A percentile compares a stretch with the other conserved stretches of the same genome.
Conservation (phyloP, 2,113 vertebrate species). For the Limnothrissa miodon region DNA sequence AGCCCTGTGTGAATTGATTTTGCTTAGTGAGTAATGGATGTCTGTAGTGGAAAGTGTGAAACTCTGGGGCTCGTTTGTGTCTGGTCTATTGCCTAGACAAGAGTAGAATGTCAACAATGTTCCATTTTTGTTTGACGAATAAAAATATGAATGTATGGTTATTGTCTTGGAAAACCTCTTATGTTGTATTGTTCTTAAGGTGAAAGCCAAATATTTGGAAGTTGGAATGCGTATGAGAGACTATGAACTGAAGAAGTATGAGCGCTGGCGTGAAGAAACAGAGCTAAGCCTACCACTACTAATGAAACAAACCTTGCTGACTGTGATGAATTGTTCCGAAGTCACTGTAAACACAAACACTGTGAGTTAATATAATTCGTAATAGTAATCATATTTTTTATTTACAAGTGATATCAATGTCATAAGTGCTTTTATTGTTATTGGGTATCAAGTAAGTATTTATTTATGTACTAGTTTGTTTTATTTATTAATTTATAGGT, state of each 20-base stretch:
- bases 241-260: conserved; percentile 76
- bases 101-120: no score
- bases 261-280: conserved; percentile 68
- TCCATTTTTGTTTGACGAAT: neutral
- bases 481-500: conserved; percentile 32
- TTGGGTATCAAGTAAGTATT: no score
- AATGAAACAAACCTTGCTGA: conserved; percentile 77
- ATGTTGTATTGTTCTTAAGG: conserved; percentile 61
- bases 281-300: conserved; percentile 67
- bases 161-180: neutral
- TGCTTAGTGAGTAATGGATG: no score
- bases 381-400: conserved; percentile 9
- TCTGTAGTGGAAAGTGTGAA: no score
- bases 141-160: neutral
- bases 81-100: no score
- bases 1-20: no score
- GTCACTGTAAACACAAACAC: conserved; percentile 32
- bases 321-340: conserved; percentile 40
- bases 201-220: conserved; percentile 75
- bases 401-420: neutral
- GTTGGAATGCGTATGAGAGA: conserved; percentile 73
- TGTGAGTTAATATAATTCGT: neutral
- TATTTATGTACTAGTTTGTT: neutral
- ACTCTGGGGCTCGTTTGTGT: no score
- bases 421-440: no score